A percentile compares a stretch with the other conserved stretches of the same genome.
These are phyloP conservation scores for Cryptoblepharus egeriae DNA, from an alignment of 2,797 vertebrate genomes.

Conservation along the genomic window DNA sequence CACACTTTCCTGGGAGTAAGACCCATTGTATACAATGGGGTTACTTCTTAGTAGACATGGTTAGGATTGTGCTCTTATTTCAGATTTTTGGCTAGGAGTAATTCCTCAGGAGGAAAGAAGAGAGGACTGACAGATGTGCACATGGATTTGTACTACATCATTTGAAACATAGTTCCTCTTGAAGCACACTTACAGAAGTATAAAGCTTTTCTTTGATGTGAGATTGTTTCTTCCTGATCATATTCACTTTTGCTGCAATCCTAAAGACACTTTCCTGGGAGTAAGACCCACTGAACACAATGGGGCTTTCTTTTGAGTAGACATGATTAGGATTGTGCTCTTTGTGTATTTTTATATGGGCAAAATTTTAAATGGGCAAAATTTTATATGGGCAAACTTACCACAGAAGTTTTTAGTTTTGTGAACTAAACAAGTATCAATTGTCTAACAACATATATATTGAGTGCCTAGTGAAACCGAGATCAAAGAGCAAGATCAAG, in stretches of 20 bases:
- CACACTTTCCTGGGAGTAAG: too few relatives aligned
- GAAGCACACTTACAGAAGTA: slow-evolving; percentile 15
- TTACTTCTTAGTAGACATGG: too few relatives aligned
- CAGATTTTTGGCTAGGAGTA: slow-evolving; percentile 25
- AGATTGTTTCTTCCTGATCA: slow-evolving; percentile 31
- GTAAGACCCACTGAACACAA: too few relatives aligned
- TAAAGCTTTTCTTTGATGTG: slow-evolving; percentile 32
- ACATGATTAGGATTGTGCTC: too few relatives aligned
- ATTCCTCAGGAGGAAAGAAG: background rate
- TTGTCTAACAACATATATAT: background rate
- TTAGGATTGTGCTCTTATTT: too few relatives aligned
- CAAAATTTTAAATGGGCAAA: background rate
- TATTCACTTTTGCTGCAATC: too few relatives aligned
- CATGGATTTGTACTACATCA: slow-evolving; percentile 39
- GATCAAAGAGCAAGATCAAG: too few relatives aligned
- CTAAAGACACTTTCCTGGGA: too few relatives aligned
- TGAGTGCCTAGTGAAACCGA: background rate
- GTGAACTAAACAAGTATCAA: background rate
- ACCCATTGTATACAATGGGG: too few relatives aligned
- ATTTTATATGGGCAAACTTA: background rate
- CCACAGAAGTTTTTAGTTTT: too few relatives aligned
- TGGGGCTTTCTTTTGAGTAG: too few relatives aligned
- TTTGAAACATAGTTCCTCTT: slow-evolving; percentile 42
- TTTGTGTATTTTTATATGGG: background rate
- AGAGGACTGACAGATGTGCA: slow-evolving; percentile 26